Evolutionary conservation across 1,140 invertebrate species (phyloP).

Genomic region (Bathynomus jamesi): DNA sequence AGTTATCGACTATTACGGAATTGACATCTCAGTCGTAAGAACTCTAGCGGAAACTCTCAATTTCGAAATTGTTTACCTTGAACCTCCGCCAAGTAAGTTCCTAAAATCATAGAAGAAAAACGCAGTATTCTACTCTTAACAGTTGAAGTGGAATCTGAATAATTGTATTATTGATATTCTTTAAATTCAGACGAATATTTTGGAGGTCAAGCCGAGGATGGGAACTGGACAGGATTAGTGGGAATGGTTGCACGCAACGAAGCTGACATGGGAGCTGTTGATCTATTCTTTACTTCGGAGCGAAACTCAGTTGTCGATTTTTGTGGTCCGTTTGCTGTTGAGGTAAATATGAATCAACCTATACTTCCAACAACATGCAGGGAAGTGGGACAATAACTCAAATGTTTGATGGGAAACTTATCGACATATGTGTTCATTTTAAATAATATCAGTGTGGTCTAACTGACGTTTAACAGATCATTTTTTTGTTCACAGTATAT

Average conservation of each 20-base stretch:
- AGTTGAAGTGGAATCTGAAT: too few relatives aligned
- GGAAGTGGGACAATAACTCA: too few relatives aligned
- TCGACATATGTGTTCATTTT: too few relatives aligned
- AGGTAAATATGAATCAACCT: neutral
- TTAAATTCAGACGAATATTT: neutral
- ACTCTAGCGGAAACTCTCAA: constrained; percentile 19
- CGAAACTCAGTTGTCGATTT: neutral
- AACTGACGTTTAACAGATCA: too few relatives aligned
- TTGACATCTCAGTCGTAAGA: constrained; percentile 27
- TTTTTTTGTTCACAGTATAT: too few relatives aligned
- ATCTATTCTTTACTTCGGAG: neutral
- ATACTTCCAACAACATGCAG: too few relatives aligned
- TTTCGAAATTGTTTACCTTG: constrained; percentile 19
- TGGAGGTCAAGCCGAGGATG: neutral
- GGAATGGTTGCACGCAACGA: neutral
- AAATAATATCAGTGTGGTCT: too few relatives aligned
- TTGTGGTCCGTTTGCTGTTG: neutral
- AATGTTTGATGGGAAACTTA: too few relatives aligned
- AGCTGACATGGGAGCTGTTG: neutral
- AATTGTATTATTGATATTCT: too few relatives aligned
- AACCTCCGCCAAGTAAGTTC: constrained; percentile 16
- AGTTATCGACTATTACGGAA: constrained; percentile 5
- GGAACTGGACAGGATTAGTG: neutral
- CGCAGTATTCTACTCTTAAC: too few relatives aligned
- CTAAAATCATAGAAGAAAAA: neutral